Evolutionary conservation across 2,113 vertebrate genomes (phyloP).

Genomic region (Triplophysa dalaica): DNA sequence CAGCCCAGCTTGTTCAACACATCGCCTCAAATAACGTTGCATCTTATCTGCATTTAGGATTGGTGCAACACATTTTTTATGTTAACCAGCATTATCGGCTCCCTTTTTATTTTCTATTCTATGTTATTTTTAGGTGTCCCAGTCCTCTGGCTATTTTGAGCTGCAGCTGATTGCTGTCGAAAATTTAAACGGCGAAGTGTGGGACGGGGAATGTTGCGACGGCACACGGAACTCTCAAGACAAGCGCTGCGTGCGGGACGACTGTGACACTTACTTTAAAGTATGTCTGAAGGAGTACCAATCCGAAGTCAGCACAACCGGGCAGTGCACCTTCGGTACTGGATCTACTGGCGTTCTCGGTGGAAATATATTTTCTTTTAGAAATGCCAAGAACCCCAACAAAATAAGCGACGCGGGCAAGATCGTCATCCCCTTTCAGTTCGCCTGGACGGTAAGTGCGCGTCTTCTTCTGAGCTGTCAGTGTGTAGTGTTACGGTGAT

Average conservation of each 20-base stretch:
- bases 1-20: neutral
- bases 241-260: slow-evolving; percentile 84
- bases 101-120: slow-evolving; percentile 33
- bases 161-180: slow-evolving; percentile 92
- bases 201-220: slow-evolving; percentile 93
- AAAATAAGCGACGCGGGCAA: slow-evolving; percentile 77
- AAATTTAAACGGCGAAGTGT: slow-evolving; percentile 92
- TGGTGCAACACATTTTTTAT: neutral
- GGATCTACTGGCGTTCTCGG: slow-evolving; percentile 90
- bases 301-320: slow-evolving; percentile 78
- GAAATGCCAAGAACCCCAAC: slow-evolving; percentile 69
- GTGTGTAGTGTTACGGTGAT: slow-evolving; percentile 34
- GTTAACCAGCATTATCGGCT: neutral
- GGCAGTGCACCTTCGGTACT: slow-evolving; percentile 85
- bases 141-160: slow-evolving; percentile 95
- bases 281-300: slow-evolving; percentile 97
- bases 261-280: slow-evolving; percentile 95
- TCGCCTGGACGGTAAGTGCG: slow-evolving; percentile 92
- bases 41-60: neutral
- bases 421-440: slow-evolving; percentile 91
- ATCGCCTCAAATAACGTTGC: neutral
- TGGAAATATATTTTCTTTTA: slow-evolving; percentile 93
- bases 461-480: slow-evolving; percentile 20
- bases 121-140: slow-evolving; percentile 87
- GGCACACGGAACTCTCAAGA: slow-evolving; percentile 80